Base-by-base conservation (phyloP, 2,797 vertebrate species). In the Melanotaenia maccullochi region DNA sequence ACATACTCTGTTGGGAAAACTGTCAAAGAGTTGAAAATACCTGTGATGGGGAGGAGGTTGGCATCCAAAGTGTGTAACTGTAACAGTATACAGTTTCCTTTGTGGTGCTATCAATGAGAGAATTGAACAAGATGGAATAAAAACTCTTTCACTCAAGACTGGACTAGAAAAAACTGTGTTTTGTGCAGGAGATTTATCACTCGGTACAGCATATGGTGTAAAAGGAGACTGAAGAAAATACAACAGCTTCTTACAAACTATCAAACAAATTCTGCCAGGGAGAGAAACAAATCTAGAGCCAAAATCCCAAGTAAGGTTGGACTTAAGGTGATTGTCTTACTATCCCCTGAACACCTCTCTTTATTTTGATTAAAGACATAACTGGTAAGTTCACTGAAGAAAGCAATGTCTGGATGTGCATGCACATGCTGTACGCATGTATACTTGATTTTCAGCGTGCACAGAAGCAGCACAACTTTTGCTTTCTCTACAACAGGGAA, bases 341-440 rank as follows among this genome's bases (percentile, higher is more conserved):
- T 20, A 33, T 66, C 54, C 36, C 81, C 63, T 78, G 75, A 79
- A 83, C 82, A 38, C 76, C 75, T 81, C 25, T 66, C 76, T 82
- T 81, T 78, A 72, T 69, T 36, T 47, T 75, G 78, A 90, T 88
- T 76, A 90, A 89, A 90, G 81, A 74, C 73, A 73, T 51, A 73
- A 69, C 63, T 24, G 32, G 71, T 68, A 78, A 77, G 76, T 89
- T 72, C 65, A 61, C 16, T 30, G 49, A 68, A 77, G 61, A 85
- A 85, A 85, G 30, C 32, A 68, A 4, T 49, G 55, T 65, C 73
- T 47, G 56, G 16, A 51, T 52, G 25, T 54, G 24, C 42, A 16
- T 49, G 20, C 63, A 44, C 42, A 14, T 57, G 30, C 28, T 30
- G 68, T 71, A 25, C 47, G 72, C 68, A 56, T 71, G 51, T 54